These are phyloP conservation scores for Balearica regulorum DNA, from an alignment of 2,797 vertebrate species.

Conservation along the genomic window DNA sequence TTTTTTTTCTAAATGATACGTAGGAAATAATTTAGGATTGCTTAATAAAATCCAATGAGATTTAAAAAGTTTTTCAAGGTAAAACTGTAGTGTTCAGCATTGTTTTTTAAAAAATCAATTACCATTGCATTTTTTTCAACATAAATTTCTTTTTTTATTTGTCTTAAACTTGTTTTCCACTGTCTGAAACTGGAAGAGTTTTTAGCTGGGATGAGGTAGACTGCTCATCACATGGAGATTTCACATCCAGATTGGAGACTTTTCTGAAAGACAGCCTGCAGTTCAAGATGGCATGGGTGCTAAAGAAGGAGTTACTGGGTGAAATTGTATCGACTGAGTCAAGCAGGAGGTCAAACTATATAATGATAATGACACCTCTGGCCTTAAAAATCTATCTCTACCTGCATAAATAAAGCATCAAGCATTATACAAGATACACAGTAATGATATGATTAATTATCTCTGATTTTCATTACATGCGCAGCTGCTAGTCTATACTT, in stretches of 20 bases:
- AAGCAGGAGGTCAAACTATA: not conserved
- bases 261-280: not conserved
- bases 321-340: not conserved
- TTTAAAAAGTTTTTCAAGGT: not conserved
- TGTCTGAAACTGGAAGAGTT: not conserved
- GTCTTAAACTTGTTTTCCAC: not conserved
- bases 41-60: not conserved
- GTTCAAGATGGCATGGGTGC: not conserved
- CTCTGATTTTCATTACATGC: not conserved
- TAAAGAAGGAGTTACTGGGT: not conserved
- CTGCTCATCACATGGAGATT: not conserved
- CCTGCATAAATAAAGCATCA: not conserved
- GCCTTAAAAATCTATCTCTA: not conserved
- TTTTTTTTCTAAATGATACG: fast-evolving
- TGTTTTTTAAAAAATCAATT: not conserved
- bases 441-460: not conserved
- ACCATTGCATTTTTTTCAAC: not conserved
- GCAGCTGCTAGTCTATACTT: not conserved
- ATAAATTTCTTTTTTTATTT: not conserved
- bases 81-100: not conserved
- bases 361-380: not conserved
- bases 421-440: not conserved
- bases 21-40: not conserved
- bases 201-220: not conserved
- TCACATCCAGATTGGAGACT: not conserved